phyloP scores from a whole-genome alignment of 2,113 vertebrate species.

The Callopanchax toddi region DNA sequence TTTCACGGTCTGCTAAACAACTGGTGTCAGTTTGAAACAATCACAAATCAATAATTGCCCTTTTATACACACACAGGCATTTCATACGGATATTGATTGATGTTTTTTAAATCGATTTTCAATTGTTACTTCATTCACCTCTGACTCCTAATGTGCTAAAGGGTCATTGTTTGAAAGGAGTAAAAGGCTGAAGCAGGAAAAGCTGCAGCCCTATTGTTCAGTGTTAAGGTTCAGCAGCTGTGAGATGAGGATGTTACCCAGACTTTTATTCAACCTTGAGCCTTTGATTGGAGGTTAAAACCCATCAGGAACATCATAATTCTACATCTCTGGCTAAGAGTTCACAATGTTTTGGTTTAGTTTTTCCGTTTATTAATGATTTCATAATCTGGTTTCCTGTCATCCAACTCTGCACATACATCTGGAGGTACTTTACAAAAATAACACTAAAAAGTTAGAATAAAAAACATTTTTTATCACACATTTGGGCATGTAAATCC shows the following conservation, averaged over 20 bases:
- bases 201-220: slow-evolving; percentile 10
- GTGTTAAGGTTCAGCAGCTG: neutral
- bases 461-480: no score
- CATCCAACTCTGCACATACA: no score
- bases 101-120: slow-evolving; percentile 35
- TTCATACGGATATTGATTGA: slow-evolving; percentile 32
- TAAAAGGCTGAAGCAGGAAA: slow-evolving; percentile 10
- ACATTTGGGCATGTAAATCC: no score
- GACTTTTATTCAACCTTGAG: no score
- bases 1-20: neutral
- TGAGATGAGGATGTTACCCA: slow-evolving; percentile 15
- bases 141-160: neutral
- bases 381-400: no score
- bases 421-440: no score
- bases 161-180: neutral
- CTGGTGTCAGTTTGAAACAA: slow-evolving; percentile 10
- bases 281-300: neutral
- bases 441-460: no score
- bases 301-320: neutral
- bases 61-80: neutral
- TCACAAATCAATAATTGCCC: slow-evolving; percentile 35
- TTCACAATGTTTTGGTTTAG: no score
- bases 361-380: no score
- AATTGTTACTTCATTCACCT: slow-evolving; percentile 29
- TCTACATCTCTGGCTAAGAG: no score